Base-by-base conservation (phyloP, 2,888 invertebrate species). In the Helicoverpa assulta region DNA sequence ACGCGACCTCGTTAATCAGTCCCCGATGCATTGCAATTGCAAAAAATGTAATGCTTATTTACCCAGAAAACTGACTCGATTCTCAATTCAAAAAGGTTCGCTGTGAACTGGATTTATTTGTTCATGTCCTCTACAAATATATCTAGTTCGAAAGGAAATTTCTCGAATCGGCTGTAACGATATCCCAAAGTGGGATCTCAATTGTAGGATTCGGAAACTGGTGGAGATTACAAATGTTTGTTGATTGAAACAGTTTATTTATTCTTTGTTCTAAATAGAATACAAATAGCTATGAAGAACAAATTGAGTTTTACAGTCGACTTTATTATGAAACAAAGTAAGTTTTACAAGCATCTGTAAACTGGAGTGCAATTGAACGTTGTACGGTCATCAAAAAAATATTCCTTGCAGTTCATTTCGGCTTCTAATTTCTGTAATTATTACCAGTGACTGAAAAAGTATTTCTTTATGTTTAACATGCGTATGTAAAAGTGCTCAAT, bases 1-100 rank as follows among this genome's bases (percentile, higher is more conserved):
- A 84, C 80, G 80, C 73, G 74, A 61, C 67, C 77, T 86, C 78
- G 78, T 85, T 83, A 80, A 82, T 84, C 80, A 81, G 81, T 72
- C 80, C 74, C 80, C 65, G 26, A 72, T 82, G 80, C 80, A 82
- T 70, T 73, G 67, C 69, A 16, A 62, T 60, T 66, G 66, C 62
- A 58, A 75, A 79, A 76, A 78, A 72, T 26, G 43, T 67, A 65
- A 72, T 58, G 67, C 64, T 76, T 81, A 59, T 73, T 73, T 72
- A 52, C 62, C 55, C 68, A 61, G 64, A 67, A 60, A 74, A 67
- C 51, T 55, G 63, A 69, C 68, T 78, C 40, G 29, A 19, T 65
- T 71, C 65, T 40, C 29, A 66, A 67, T 64, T 80, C 54, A 12
- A 73, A 74, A 66, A 55, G 33, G 56, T 66, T 54, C 50, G 33